Evolutionary conservation across 2,113 vertebrate genomes (phyloP), one percentile per base, ranked within the genome.

Genomic region (Dromiciops gliroides): DNA sequence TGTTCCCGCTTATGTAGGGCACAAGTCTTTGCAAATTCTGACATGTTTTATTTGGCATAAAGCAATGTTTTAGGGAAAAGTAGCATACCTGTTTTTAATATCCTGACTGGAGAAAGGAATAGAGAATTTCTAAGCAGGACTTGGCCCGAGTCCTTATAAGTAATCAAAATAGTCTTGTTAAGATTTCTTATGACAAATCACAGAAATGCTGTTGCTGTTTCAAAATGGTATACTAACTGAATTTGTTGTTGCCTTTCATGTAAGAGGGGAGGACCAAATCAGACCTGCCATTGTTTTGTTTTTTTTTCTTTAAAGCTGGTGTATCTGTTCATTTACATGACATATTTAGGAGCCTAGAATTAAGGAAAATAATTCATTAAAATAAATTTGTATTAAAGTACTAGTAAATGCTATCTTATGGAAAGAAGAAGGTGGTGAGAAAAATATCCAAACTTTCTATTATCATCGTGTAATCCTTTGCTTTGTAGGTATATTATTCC

Each of bases 1-100:
- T 49, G 91, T 98, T 97, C 92, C 25, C 94, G 44, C 96, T 89
- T 96, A 92, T 95, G 23, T 94, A 96, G 96, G 92, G 90, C 90
- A 90, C 50, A 96, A 94, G 37, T 92, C 44, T 0, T 60, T 97
- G 94, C 94, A 90, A 94, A 95, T 89, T 92, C 49, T 96, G 91
- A 95, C 67, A 19, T 92, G 89, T 96, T 96, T 51, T 91, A 67
- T 51, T 96, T 90, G 90, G 93, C 95, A 92, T 92, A 90, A 96
- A 96, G 91, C 48, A 23, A 91, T 94, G 3, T 96, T 98, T 96
- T 92, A 88, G 93, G 96, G 51, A 53, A 92, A 37, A 90, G 28
- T 0, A 0, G 5, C 44, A 51, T 92, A 90, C 94, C 91, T 92
- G 51, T 88, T 96, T 98, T 94, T 97, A 89, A 53, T 95, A 96